Evolutionary conservation across 2,888 invertebrate genomes (phyloP).

Genomic region (Phorcus lineatus): DNA sequence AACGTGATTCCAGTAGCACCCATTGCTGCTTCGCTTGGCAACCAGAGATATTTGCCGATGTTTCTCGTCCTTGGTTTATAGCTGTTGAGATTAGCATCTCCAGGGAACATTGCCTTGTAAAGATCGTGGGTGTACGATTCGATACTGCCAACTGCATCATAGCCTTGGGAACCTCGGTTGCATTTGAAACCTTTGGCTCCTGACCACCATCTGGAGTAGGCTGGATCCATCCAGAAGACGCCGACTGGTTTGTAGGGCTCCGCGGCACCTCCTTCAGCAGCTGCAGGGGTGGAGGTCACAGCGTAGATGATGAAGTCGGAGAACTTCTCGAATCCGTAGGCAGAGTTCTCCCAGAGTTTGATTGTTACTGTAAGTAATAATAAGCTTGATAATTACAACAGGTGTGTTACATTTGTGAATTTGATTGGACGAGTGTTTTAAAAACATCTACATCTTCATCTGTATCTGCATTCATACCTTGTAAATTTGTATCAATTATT

Average conservation of each 20-base stretch:
- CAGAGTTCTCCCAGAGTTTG: background rate
- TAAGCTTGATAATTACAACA: too few species aligned
- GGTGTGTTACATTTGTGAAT: too few species aligned
- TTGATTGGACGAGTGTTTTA: too few species aligned
- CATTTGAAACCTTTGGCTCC: background rate
- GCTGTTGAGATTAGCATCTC: background rate
- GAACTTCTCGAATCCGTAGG: background rate
- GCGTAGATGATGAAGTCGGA: slow-evolving; percentile 7
- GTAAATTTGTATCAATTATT: too few species aligned
- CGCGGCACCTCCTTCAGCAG: background rate
- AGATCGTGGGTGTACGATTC: background rate
- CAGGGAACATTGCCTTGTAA: background rate
- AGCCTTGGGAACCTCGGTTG: background rate
- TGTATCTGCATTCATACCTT: too few species aligned
- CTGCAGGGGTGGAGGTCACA: background rate
- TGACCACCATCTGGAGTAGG: background rate
- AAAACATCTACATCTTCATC: too few species aligned
- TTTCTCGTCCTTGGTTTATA: background rate
- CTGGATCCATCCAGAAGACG: background rate
- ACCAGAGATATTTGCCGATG: background rate
- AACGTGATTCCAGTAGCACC: background rate
- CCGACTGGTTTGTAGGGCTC: background rate
- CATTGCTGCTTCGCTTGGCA: background rate
- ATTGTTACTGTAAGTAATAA: background rate
- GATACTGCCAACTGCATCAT: background rate